phyloP scores from a whole-genome alignment of 2,113 vertebrate genomes.

The Spea bombifrons region DNA sequence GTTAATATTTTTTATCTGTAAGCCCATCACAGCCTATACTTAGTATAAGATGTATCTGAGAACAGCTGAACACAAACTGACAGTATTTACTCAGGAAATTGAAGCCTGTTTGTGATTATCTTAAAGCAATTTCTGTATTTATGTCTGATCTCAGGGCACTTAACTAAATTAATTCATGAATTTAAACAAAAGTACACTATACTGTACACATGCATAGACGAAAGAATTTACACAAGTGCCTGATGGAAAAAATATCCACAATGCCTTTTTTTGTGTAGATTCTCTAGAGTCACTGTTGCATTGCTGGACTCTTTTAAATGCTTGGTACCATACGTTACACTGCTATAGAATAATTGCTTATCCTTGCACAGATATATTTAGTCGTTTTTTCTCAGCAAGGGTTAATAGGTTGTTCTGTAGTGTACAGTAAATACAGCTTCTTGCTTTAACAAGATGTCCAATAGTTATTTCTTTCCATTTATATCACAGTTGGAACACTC shows the following conservation, averaged over 20 bases:
- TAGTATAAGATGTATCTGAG: not conserved
- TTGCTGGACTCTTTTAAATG: not conserved
- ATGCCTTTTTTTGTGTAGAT: not conserved
- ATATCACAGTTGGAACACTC: too few species aligned
- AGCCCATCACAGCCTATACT: not conserved
- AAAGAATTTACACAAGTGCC: constrained; percentile 23
- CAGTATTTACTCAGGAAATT: constrained; percentile 24
- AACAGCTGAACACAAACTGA: not conserved
- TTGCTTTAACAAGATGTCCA: too few species aligned
- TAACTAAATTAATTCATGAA: not conserved
- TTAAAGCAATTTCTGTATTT: not conserved
- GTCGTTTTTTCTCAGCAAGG: too few species aligned
- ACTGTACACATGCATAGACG: not conserved
- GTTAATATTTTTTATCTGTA: not conserved
- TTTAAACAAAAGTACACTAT: not conserved
- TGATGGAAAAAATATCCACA: constrained; percentile 1
- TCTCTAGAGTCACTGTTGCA: not conserved
- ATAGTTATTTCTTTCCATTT: too few species aligned
- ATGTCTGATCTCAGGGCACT: constrained; percentile 36
- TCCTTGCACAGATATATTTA: too few species aligned
- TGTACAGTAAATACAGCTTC: too few species aligned
- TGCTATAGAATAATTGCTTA: too few species aligned
- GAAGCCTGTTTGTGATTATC: not conserved
- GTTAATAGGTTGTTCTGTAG: too few species aligned
- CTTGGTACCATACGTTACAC: not conserved